Base-by-base conservation (phyloP, 2,113 vertebrate genomes). In the Chrysemys picta region DNA sequence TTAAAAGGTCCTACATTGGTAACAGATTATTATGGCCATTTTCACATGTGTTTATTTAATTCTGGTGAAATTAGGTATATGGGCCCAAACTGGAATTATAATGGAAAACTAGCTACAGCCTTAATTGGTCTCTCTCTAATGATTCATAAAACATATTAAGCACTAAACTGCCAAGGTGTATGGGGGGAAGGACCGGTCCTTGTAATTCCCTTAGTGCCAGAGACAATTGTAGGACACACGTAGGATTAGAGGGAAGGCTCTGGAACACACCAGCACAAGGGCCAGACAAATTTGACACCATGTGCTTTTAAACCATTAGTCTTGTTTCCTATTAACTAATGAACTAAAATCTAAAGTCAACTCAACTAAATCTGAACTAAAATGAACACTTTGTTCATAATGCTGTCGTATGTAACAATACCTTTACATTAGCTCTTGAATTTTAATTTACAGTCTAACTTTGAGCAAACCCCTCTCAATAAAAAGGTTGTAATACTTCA, bases 351-450 rank as follows among this genome's bases (percentile, higher is more conserved):
- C 62, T 54, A 22, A 54, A 54, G 2, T 54, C 22, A 10, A 53
- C 62, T 54, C 7, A 54, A 54, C 8, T 54, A 54, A 10, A 53
- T 53, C 52, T 54, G 8, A 88, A 79, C 10, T 53, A 87, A 93
- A 96, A 93, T 85, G 57, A 57, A 88, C 53, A 88, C 13, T 91
- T 93, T 62, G 69, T 45, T 95, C 80, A 88, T 25, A 94, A 87
- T 75, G 91, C 31, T 89, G 91, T 82, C 4, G 8, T 35, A 94
- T 84, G 45, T 94, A 82, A 42, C n/a, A 82, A 52, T 45, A 56
- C 76, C 54, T 89, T 25, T 69, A 78, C 75, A 91, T 91, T 90
- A 85, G 69, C 6, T 72, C 54, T 91, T 87, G 9, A 65, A 11
- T 85, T 93, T 6, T 79, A 87, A 76, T 25, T 27, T 76, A 25